Evolutionary conservation across 1,140 invertebrate species (phyloP).

Genomic region (Drosophila paulistorum): DNA sequence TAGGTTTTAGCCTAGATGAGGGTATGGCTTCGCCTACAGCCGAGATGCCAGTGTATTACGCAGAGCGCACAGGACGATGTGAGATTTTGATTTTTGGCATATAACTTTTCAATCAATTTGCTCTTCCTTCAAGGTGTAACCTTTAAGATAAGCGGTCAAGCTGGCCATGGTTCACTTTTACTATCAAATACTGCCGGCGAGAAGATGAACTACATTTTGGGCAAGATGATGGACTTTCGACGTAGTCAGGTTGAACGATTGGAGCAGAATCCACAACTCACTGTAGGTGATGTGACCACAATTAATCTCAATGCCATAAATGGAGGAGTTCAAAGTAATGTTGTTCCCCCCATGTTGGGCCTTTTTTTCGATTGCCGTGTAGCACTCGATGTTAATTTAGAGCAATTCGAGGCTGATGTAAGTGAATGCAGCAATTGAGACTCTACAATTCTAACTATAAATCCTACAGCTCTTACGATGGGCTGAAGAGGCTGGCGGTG

Average conservation of each 20-base stretch:
- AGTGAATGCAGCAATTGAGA: background rate
- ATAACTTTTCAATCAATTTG: background rate
- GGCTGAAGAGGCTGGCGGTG: slow-evolving; percentile 92
- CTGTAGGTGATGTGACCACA: slow-evolving; percentile 93
- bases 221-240: slow-evolving; percentile 90
- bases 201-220: slow-evolving; percentile 90
- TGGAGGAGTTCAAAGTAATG: slow-evolving; percentile 96
- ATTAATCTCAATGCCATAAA: slow-evolving; percentile 93
- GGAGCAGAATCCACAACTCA: slow-evolving; percentile 86
- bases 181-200: slow-evolving; percentile 92
- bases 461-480: slow-evolving; percentile 85
- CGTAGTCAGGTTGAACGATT: slow-evolving; percentile 87
- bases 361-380: slow-evolving; percentile 93
- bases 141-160: slow-evolving; percentile 86
- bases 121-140: slow-evolving; percentile 84
- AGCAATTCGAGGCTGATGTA: slow-evolving; percentile 89
- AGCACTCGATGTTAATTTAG: slow-evolving; percentile 88
- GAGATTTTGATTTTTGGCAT: slow-evolving; percentile 40
- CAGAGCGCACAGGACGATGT: slow-evolving; percentile 90
- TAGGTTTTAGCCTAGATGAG: slow-evolving; percentile 97
- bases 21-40: slow-evolving; percentile 88
- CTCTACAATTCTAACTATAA: background rate
- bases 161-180: slow-evolving; percentile 95
- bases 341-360: slow-evolving; percentile 91
- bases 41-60: slow-evolving; percentile 89